Percentiles rank a stretch among this genome's conserved stretches.
These are phyloP conservation scores for Dicrostonyx torquatus DNA, from an alignment of 2,797 vertebrate species.

Conservation along the genomic window DNA sequence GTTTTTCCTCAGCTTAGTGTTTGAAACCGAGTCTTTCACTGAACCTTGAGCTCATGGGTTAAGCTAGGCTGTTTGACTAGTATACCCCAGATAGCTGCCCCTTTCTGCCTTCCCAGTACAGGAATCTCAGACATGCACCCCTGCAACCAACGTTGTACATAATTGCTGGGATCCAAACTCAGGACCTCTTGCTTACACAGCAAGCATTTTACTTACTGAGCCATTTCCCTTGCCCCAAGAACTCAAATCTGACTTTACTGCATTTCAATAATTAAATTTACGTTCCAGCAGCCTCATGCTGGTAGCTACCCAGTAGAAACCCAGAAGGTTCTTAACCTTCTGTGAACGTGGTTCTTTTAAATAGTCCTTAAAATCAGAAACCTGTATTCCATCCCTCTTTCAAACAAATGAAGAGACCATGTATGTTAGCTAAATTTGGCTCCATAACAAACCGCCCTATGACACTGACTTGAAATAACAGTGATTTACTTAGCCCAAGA, in stretches of 20 bases:
- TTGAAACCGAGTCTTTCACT: neutral
- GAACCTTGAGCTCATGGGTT: neutral
- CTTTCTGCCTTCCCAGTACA: neutral
- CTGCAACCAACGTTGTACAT: neutral
- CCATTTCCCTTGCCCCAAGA: neutral
- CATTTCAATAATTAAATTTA: neutral
- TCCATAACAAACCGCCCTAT: neutral
- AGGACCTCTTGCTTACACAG: neutral
- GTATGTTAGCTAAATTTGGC: constrained; percentile 1
- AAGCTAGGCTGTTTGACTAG: neutral
- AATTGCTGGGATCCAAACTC: neutral
- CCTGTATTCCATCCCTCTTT: neutral
- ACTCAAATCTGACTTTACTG: constrained; percentile 7
- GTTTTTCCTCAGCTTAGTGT: neutral
- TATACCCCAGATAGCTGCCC: neutral
- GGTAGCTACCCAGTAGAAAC: neutral
- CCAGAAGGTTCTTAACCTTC: neutral
- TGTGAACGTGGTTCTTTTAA: neutral
- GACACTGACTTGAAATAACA: constrained; percentile 20
- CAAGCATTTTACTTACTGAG: neutral
- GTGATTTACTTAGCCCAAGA: constrained; percentile 10
- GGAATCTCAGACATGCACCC: neutral
- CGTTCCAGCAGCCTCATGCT: neutral
- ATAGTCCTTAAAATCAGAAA: neutral
- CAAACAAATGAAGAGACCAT: constrained; percentile 2